Evolutionary conservation across 2,888 invertebrate genomes (phyloP), one percentile per base, ranked within the genome.

Genomic region (Minunthozetes semirufus): DNA sequence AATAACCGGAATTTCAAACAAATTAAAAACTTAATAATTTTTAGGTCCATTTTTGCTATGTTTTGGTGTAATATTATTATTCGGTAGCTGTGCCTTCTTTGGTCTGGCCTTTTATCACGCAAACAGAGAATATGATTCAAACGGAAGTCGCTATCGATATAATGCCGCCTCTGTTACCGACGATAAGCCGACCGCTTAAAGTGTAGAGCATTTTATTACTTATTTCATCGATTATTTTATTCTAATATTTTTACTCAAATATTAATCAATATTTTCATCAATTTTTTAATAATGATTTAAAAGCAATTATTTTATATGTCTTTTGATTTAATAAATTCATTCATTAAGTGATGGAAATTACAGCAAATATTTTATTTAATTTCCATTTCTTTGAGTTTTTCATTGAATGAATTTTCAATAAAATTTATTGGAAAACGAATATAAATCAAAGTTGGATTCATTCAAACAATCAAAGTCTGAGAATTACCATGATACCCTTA

Each of bases 51-150:
- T 79, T 70, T 72, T 78, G 70, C 63, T 79, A 13, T 76, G 72
- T 6, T 77, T 77, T 22, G 79, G 79, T 1, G 72, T 59, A 19
- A 56, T 79, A 0, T 59, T 79, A 13, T 48, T 79, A 4, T 19
- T 79, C 5, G 78, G 78, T 0, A 77, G 78, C 9, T 79, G 79
- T 75, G 48, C 70, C 19, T 77, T 79, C 59, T 61, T 78, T 9
- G 77, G 75, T 13, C 75, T 77, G 33, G 77, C 78, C 33, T 74
- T 78, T 46, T 75, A 61, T 25, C 42, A 70, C 27, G 70, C 70
- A 1, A 70, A 70, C 19, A 3, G 70, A 42, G 70, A 70, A 22
- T 70, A 15, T 48, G 70, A 70, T 48, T 70, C 70, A n/a, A 70
- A 70, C 13, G 70, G 70, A 1, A 15, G 27, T 2, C 11, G 27